Evolutionary conservation across 2,888 invertebrate genomes (phyloP), one percentile per base, ranked within the genome.

Genomic region (Diaprepes abbreviatus): DNA sequence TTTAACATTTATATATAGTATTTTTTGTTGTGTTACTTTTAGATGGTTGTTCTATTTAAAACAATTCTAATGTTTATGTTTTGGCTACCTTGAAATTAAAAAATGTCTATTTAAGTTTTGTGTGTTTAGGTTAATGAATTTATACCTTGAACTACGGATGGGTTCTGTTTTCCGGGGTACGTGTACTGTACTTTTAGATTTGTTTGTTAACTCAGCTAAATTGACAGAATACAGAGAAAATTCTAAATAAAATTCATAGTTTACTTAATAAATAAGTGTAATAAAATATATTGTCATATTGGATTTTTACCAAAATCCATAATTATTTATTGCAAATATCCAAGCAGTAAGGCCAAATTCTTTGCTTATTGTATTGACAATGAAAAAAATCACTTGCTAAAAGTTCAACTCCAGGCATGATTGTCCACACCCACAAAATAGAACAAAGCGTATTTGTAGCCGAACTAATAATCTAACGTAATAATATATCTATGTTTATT

Each of bases 341-440:
- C 21, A n/a, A n/a, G n/a, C n/a, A n/a, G n/a, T 50, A 50, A 50
- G 48, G 48, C 21, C 12, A 50, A 28, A 50, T 50, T 50, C 14
- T 50, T 50, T 24, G 14, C 14, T 38, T 38, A 24, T 55, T 55
- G 14, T 38, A 38, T 24, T 21, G 19, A 12, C 19, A 24, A 55
- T 36, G 38, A 35, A 35, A 38, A 55, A 55, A 38, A 24, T 24
- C 24, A 55, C 21, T 24, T 38, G 38, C 21, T 55, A 38, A 55
- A 55, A 55, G 55, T 55, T 55, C 55, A 55, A 38, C 35, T n/a
- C 24, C n/a, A 7, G 38, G 38, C 55, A 55, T 38, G 55, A 36
- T 55, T 19, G 16, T 55, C 55, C 55, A 55, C 55, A 55, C 55
- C 55, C 55, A 55, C 55, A 55, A 24, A 36, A 38, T 14, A 55